phyloP scores from a whole-genome alignment of 2,113 vertebrate genomes.

The Hippotragus niger region DNA sequence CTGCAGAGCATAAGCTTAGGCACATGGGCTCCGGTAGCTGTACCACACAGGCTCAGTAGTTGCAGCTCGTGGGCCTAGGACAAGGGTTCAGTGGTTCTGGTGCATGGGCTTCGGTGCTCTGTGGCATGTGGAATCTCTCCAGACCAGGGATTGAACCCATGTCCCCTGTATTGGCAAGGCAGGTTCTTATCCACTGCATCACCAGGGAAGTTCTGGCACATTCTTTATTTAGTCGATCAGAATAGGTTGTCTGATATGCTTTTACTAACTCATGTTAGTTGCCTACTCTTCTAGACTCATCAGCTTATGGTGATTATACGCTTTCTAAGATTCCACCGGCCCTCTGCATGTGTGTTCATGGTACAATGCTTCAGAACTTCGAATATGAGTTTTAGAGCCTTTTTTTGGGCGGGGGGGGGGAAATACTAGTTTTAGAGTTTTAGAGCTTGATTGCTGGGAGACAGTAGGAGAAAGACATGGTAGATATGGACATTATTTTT shows the following conservation, averaged over 20 bases:
- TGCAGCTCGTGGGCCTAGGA: accelerated
- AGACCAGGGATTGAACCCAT: background rate
- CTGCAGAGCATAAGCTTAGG: background rate
- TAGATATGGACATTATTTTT: background rate
- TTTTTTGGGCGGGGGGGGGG: background rate
- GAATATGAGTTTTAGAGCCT: background rate
- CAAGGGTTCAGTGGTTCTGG: background rate
- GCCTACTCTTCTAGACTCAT: background rate
- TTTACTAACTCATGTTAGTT: background rate
- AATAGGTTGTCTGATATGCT: background rate
- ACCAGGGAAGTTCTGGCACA: background rate
- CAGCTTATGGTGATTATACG: background rate
- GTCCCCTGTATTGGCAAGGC: background rate
- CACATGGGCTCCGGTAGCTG: background rate
- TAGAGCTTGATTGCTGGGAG: background rate
- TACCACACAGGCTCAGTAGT: background rate
- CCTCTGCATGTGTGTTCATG: background rate
- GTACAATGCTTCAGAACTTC: background rate
- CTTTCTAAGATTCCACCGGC: accelerated
- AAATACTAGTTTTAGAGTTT: background rate
- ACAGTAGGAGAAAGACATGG: background rate
- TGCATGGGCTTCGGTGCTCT: background rate
- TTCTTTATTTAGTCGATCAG: background rate
- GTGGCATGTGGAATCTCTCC: background rate
- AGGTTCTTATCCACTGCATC: background rate